Evolutionary conservation across 2,888 invertebrate genomes (phyloP).

Genomic region (Xestia c-nigrum): DNA sequence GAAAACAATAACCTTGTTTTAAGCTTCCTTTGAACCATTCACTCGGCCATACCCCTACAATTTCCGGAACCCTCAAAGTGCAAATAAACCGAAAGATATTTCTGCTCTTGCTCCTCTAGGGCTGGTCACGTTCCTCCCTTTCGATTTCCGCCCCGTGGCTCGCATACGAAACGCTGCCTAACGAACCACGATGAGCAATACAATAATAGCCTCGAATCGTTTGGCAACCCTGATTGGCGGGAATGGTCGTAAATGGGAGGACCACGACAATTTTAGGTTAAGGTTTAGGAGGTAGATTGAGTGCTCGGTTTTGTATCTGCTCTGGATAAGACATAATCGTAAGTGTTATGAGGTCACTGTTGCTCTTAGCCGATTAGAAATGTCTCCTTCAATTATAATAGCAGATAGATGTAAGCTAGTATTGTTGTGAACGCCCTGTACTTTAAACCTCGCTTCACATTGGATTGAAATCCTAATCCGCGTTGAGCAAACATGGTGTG

Average conservation of each 20-base stretch:
- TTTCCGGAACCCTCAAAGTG: not conserved
- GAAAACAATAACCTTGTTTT: not conserved
- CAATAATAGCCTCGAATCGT: conserved; percentile 20
- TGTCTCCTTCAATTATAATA: not conserved
- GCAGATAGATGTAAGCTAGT: not conserved
- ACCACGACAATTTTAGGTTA: conserved; percentile 18
- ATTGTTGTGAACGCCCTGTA: not conserved
- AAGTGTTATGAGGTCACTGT: not conserved
- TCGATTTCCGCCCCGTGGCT: conserved; percentile 15
- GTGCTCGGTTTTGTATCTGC: conserved; percentile 7
- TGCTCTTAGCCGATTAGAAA: not conserved
- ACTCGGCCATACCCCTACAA: not conserved
- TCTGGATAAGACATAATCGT: conserved; percentile 20
- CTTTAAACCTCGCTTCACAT: not conserved
- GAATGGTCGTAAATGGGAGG: conserved; percentile 29
- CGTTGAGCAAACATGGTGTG: not conserved
- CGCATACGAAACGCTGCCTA: conserved; percentile 37
- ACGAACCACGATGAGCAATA: conserved; percentile 23
- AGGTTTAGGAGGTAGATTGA: conserved; percentile 21
- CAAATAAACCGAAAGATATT: conserved; percentile 20
- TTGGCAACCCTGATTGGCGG: conserved; percentile 33
- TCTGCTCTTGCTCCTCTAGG: conserved; percentile 8
- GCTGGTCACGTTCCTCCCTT: conserved; percentile 32
- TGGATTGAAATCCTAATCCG: not conserved
- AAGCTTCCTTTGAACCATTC: conserved; percentile 6